phyloP scores from a whole-genome alignment of 2,797 vertebrate species.

The Sebastes oblongus region DNA sequence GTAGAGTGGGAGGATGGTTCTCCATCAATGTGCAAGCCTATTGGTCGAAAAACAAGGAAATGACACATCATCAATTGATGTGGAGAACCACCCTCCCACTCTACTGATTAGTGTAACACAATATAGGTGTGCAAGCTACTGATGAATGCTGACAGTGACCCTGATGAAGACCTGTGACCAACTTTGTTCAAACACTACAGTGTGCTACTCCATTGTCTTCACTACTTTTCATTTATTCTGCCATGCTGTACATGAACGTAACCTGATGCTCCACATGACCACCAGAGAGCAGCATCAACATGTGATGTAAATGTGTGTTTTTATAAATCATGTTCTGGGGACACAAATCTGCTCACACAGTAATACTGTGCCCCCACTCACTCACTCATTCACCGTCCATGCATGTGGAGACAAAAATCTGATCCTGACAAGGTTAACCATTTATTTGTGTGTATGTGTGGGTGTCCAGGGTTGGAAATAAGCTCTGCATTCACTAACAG shows the following conservation, averaged over 20 bases:
- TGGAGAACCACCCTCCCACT: too few species aligned
- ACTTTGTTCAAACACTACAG: too few species aligned
- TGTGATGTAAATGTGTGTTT: not conserved
- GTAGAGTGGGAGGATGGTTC: too few species aligned
- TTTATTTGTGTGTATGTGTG: not conserved
- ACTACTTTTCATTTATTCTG: not conserved
- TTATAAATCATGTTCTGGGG: not conserved
- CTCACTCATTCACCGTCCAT: not conserved
- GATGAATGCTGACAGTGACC: too few species aligned
- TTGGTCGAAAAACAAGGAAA: too few species aligned
- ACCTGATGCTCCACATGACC: conserved; percentile 24
- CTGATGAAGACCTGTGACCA: too few species aligned
- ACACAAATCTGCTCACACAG: not conserved
- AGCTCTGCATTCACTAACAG: not conserved
- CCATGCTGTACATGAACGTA: not conserved
- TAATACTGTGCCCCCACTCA: not conserved
- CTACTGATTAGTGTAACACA: too few species aligned
- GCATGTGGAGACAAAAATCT: not conserved
- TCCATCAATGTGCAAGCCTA: too few species aligned
- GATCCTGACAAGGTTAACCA: not conserved
- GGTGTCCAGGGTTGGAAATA: not conserved
- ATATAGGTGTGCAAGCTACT: too few species aligned
- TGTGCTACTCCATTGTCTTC: too few species aligned
- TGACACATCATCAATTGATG: too few species aligned
- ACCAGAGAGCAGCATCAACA: conserved; percentile 67